Base-by-base conservation (phyloP, 2,888 invertebrate genomes). In the Amiota communis region DNA sequence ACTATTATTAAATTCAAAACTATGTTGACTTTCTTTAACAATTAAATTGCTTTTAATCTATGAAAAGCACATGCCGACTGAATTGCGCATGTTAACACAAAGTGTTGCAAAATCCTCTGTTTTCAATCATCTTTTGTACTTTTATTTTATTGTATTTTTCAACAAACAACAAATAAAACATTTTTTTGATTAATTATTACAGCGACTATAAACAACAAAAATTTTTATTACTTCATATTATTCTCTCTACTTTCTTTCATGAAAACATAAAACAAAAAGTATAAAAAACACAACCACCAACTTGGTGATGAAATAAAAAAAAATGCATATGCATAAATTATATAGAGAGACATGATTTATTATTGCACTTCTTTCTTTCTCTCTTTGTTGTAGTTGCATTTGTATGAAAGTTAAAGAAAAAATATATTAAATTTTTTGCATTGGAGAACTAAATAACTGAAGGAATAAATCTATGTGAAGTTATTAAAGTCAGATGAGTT, bases 171-270 rank as follows among this genome's bases (percentile, higher is more conserved):
- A 6, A 36, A 36, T 36, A 36, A 65, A 65, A 65, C 47, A 63
- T 65, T n/a, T 36, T 36, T 65, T 65, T 68, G 51, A 68, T 68
- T 68, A 68, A 68, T 68, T 68, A 68, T 68, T 68, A 68, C 67
- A 68, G 48, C 23, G 59, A 15, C 20, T 59, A 11, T 17, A 17
- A 59, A 20, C 36, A 36, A 36, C 36, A 36, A 36, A 36, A 36
- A 36, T 36, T 36, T 36, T 36, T 36, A 36, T 36, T 36, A 36
- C 36, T 36, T 36, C 36, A 36, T 36, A 36, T 36, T 36, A 36
- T 36, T 36, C 36, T 36, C 36, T 36, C 36, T 36, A 36, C 36
- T 36, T 36, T 2, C 36, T 36, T 36, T 36, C 36, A 4, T 59
- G 17, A 59, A 59, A 59, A 59, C 17, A 59, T 17, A 59, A 17